A percentile compares a stretch with the other conserved stretches of the same genome.
These are phyloP conservation scores for Laodelphax striatellus DNA, from an alignment of 1,140 invertebrate species.

Conservation along the genomic window DNA sequence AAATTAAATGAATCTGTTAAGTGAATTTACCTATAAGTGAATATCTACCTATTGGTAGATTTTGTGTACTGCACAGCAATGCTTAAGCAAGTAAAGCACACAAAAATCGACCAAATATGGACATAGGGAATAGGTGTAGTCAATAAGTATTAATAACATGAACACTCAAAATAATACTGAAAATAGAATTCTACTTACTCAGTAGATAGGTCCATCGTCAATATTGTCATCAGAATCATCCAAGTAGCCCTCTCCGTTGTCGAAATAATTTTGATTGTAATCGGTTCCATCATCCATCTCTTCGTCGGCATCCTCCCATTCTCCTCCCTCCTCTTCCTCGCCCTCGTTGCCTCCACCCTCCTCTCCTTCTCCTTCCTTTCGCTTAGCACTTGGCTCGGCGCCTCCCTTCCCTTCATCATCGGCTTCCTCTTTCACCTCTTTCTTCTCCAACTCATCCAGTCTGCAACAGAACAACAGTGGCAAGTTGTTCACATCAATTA, in stretches of 20 bases:
- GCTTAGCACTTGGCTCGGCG: slow-evolving; percentile 27
- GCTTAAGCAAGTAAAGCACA: no score
- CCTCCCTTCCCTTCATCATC: slow-evolving; percentile 33
- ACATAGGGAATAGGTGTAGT: no score
- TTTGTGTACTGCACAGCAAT: no score
- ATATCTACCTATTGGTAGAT: no score
- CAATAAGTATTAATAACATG: no score
- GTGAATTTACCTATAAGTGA: no score
- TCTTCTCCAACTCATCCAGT: slow-evolving; percentile 46
- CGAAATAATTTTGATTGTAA: slow-evolving; percentile 44
- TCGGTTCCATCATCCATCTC: slow-evolving; percentile 27
- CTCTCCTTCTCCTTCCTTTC: slow-evolving; percentile 36
- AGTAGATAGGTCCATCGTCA: slow-evolving; percentile 63
- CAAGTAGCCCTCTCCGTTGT: slow-evolving; percentile 75
- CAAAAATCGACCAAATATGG: no score
- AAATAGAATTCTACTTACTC: not conserved
- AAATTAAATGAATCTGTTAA: no score
- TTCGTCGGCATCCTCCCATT: slow-evolving; percentile 31
- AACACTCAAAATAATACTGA: no score
- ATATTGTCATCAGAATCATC: slow-evolving; percentile 72
- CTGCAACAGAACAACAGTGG: slow-evolving; percentile 28
- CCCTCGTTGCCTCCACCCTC: slow-evolving; percentile 35
- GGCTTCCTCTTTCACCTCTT: slow-evolving; percentile 35
- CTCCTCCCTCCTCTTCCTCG: slow-evolving; percentile 34
- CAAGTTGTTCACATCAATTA: not conserved